Base-by-base conservation (phyloP, 2,113 vertebrate genomes). In the Pachypanchax playfairii region DNA sequence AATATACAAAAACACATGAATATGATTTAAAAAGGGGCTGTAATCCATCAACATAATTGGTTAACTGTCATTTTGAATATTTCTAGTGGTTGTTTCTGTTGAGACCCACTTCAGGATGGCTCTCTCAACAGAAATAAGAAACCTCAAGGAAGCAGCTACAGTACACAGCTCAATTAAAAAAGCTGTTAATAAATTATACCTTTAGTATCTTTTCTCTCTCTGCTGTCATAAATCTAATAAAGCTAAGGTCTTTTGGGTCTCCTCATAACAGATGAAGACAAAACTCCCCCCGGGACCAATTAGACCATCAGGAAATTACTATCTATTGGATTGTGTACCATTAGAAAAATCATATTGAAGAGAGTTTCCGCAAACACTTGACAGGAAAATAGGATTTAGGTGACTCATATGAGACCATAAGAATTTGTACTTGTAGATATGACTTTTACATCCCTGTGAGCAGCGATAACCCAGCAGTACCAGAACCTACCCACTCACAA, bases 191-290 rank as follows among this genome's bases (percentile, higher is more conserved):
- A 88, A 90, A 86, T 81, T 82, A 82, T 74, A 78, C 65, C 75
- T 81, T 85, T 84, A 82, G 73, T 80, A 75, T 88, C 68, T 76
- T 80, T 86, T 79, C 64, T 83, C 66, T 80, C 66, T 80, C 64
- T 64, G 83, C 86, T 91, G 88, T 88, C 91, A 90, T 88, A 86
- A 87, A 89, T 83, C 84, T 82, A 81, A 88, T 90, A 88, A 82
- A 75, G 74, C 63, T 57, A 65, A 61, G 69, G 83, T 84, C 81
- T 82, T 77, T 64, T 39, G 84, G 85, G 85, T 85, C 73, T 76
- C 65, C 75, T 84, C 79, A 72, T 87, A 87, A 83, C 79, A 87
- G 76, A 89, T 85, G 65, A 81, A 83, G 80, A 87, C 83, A 72
- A 74, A 79, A 78, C 70, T 76, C 77, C 87, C 83, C 75, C 71